Percentiles rank a stretch among this genome's conserved stretches.
phyloP scores from a whole-genome alignment of 2,888 invertebrate species.

The Catocala fraxini region DNA sequence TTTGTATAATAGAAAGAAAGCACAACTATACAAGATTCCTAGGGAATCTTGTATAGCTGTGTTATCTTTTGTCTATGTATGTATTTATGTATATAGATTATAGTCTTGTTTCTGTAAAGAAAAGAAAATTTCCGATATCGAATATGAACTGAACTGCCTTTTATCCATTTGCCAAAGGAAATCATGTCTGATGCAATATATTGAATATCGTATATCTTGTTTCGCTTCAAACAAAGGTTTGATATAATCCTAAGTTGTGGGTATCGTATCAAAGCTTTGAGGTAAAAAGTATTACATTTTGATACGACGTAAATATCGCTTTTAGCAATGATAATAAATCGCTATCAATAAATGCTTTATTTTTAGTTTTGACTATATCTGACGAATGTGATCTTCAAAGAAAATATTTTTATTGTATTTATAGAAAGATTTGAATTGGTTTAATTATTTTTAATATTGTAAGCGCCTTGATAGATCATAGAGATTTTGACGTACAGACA shows the following conservation, averaged over 20 bases:
- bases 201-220: constrained; percentile 34
- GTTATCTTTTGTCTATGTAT: neutral
- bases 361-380: too few relatives aligned
- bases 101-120: constrained; percentile 2
- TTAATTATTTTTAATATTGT: too few relatives aligned
- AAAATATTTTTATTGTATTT: too few relatives aligned
- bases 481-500: too few relatives aligned
- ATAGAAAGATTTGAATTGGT: too few relatives aligned
- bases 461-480: too few relatives aligned
- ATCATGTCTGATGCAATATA: constrained; percentile 42
- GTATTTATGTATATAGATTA: neutral
- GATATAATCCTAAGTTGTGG: constrained; percentile 26
- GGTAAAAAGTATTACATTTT: constrained; percentile 5
- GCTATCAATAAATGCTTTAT: too few relatives aligned
- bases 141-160: constrained; percentile 19
- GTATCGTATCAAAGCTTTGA: constrained; percentile 10
- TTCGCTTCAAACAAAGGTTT: constrained; percentile 26
- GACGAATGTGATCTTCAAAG: too few relatives aligned
- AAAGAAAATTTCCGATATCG: constrained; percentile 19
- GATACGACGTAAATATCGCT: neutral
- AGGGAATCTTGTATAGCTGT: too few relatives aligned
- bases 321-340: neutral
- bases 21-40: too few relatives aligned
- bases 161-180: constrained; percentile 39
- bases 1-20: too few relatives aligned